Evolutionary conservation across 2,113 vertebrate genomes (phyloP).

Genomic region (Notechis scutatus): DNA sequence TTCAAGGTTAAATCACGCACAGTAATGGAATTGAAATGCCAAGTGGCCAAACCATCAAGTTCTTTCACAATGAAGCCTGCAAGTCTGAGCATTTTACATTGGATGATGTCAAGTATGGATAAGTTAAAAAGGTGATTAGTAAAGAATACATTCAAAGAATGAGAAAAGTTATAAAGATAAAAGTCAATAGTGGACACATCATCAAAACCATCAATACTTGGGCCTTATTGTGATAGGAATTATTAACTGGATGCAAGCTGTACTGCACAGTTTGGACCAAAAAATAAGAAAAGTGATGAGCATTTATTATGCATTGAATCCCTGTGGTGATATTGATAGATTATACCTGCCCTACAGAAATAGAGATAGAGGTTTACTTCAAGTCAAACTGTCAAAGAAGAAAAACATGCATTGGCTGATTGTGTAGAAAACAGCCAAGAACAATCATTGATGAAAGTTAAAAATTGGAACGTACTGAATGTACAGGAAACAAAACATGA

Average conservation of each 20-base stretch:
- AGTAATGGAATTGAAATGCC: background rate
- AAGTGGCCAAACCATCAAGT: background rate
- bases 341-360: background rate
- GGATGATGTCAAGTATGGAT: background rate
- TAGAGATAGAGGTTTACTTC: background rate
- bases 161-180: background rate
- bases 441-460: background rate
- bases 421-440: background rate
- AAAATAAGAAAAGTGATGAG: background rate
- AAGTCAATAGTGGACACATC: background rate
- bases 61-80: background rate
- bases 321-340: background rate
- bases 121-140: background rate
- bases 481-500: background rate
- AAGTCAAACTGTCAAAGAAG: background rate
- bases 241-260: background rate
- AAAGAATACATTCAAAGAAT: background rate
- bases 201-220: background rate
- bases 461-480: background rate
- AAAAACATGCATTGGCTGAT: background rate
- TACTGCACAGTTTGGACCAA: background rate
- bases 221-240: background rate
- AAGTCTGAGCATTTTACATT: background rate
- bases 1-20: background rate
- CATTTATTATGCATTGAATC: background rate